phyloP scores from a whole-genome alignment of 2,113 vertebrate genomes.

The Cebus imitator region DNA sequence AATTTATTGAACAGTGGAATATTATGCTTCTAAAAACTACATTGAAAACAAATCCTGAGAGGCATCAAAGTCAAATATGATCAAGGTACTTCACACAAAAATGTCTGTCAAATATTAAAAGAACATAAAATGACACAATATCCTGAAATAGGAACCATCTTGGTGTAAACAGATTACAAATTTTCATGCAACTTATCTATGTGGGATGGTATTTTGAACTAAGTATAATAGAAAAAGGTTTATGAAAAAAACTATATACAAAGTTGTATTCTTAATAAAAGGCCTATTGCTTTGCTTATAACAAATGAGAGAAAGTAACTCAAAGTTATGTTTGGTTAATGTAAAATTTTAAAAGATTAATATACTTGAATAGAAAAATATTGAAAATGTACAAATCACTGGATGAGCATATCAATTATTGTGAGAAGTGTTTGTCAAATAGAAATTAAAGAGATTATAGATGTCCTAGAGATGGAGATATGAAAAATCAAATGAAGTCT shows the following conservation, averaged over 20 bases:
- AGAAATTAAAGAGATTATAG: conserved; percentile 15
- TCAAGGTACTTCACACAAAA: background rate
- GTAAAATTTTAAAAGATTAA: background rate
- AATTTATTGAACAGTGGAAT: background rate
- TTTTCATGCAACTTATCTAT: background rate
- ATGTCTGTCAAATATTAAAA: conserved; percentile 2
- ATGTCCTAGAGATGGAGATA: background rate
- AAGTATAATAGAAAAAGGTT: background rate
- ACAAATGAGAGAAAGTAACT: background rate
- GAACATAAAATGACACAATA: background rate
- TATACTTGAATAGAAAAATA: background rate
- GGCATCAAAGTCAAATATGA: background rate
- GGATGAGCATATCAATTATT: background rate
- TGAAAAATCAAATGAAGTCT: background rate
- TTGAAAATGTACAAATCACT: background rate
- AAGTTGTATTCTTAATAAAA: background rate
- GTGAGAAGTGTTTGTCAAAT: background rate
- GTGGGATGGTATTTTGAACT: conserved; percentile 34
- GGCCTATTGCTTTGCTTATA: background rate
- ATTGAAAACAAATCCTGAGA: background rate
- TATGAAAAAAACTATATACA: background rate
- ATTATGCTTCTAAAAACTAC: conserved; percentile 5
- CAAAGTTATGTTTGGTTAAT: background rate
- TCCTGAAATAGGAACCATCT: conserved; percentile 3
- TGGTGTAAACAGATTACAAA: background rate